Percentiles rank a stretch among this genome's conserved stretches.
phyloP scores from a whole-genome alignment of 2,888 invertebrate species.

The Apamea monoglypha region DNA sequence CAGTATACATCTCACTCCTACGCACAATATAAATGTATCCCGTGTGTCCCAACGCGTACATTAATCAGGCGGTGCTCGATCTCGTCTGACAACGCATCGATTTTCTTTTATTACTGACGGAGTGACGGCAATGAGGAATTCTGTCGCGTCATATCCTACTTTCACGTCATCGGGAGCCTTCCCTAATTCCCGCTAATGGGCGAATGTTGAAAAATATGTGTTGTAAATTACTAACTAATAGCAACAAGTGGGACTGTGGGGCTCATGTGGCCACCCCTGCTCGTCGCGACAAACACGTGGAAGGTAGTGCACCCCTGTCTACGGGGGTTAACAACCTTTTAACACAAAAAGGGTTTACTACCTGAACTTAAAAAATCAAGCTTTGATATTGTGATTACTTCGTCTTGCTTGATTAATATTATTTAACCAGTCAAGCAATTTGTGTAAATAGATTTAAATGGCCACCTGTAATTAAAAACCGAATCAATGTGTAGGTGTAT shows the following conservation, averaged over 20 bases:
- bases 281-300: constrained; percentile 72
- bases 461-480: constrained; percentile 50
- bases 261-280: constrained; percentile 68
- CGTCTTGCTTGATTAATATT: constrained; percentile 44
- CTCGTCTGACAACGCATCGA: constrained; percentile 58
- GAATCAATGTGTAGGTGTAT: constrained; percentile 33
- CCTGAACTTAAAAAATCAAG: constrained; percentile 64
- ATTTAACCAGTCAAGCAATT: constrained; percentile 35
- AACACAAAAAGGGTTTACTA: constrained; percentile 71
- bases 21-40: constrained; percentile 59
- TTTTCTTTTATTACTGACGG: constrained; percentile 64
- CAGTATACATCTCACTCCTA: constrained; percentile 58
- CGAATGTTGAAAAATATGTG: constrained; percentile 83
- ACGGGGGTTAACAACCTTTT: constrained; percentile 82
- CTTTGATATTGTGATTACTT: constrained; percentile 46
- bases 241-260: constrained; percentile 80
- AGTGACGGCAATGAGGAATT: constrained; percentile 64
- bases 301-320: constrained; percentile 68
- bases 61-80: constrained; percentile 61
- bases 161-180: constrained; percentile 82
- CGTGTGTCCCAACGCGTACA: constrained; percentile 57
- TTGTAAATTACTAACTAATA: constrained; percentile 82
- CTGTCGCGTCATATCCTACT: constrained; percentile 83
- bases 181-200: constrained; percentile 86
- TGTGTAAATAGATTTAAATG: constrained; percentile 43